Evolutionary conservation across 2,797 vertebrate genomes (phyloP), one percentile per base, ranked within the genome.

Genomic region (Pangasius larnaudii): DNA sequence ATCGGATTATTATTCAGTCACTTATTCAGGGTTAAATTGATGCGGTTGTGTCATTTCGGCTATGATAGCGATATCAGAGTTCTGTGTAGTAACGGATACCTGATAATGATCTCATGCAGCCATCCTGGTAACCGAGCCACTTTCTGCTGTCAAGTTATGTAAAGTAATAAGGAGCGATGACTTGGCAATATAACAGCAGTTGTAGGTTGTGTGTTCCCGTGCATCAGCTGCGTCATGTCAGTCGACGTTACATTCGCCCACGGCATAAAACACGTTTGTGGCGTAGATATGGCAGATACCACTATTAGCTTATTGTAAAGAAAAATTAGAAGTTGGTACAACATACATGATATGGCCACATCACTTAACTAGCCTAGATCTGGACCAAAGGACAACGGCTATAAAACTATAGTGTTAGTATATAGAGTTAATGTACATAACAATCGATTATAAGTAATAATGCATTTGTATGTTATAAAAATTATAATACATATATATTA

Each of bases 51-150:
- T 71, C 30, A 14, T 53, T 10, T 33, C 6, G 18, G 42, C 14
- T 33, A 53, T 36, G 63, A 36, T 36, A 8, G 27, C 5, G 9
- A 53, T 49, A 84, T 84, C 65, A 67, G 59, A 65, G 59, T 7
- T 83, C 46, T 8, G 63, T 24, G 82, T 7, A 53, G 82, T 53
- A 84, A 84, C 63, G 16, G 82, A 84, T 67, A 69, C 39, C 82
- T 36, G 49, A 84, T 51, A 22, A 14, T 5, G 36, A 63, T 82
- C 22, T 42, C 10, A 63, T 9, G 30, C 6, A 24, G 53, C 16
- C 59, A 7, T 49, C 39, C 59, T 65, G 39, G 59, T 46, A 63
- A 46, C 6, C 6, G 4, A 82, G 10, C 2, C 22, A n/a, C 16
- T 39, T n/a, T 81, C 79, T 42, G 33, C 33, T 61, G 56, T 10